Evolutionary conservation across 92 coral and sea anemone species (phyloP).

Genomic region (Heteractis magnifica): DNA sequence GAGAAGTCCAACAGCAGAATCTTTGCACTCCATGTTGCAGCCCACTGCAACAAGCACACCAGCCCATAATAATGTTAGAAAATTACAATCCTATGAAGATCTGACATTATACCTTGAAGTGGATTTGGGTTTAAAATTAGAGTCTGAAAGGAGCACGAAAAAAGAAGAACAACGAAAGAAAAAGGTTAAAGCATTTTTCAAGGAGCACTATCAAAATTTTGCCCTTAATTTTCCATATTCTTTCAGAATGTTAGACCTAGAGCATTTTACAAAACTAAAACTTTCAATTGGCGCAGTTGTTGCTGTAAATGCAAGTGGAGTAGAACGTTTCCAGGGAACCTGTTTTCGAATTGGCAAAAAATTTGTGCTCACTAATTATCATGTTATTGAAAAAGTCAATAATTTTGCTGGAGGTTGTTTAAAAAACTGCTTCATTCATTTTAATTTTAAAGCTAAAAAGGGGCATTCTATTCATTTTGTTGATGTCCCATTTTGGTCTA

Average conservation of each 20-base stretch:
- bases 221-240: background rate
- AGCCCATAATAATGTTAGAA: background rate
- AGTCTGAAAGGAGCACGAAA: background rate
- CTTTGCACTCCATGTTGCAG: background rate
- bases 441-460: background rate
- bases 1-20: background rate
- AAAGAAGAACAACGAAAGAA: background rate
- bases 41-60: background rate
- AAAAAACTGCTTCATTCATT: background rate
- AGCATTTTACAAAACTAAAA: background rate
- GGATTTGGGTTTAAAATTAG: background rate
- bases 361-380: background rate
- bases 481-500: background rate
- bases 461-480: background rate
- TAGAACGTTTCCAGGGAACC: background rate
- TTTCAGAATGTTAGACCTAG: background rate
- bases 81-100: background rate
- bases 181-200: background rate
- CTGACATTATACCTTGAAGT: background rate
- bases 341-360: background rate
- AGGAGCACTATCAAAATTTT: background rate
- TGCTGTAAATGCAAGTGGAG: slow-evolving; percentile 1
- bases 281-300: background rate
- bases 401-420: too few relatives aligned
- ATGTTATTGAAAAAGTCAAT: background rate